Evolutionary conservation across 2,888 invertebrate genomes (phyloP).

Genomic region (Rhorus exstirpatorius): DNA sequence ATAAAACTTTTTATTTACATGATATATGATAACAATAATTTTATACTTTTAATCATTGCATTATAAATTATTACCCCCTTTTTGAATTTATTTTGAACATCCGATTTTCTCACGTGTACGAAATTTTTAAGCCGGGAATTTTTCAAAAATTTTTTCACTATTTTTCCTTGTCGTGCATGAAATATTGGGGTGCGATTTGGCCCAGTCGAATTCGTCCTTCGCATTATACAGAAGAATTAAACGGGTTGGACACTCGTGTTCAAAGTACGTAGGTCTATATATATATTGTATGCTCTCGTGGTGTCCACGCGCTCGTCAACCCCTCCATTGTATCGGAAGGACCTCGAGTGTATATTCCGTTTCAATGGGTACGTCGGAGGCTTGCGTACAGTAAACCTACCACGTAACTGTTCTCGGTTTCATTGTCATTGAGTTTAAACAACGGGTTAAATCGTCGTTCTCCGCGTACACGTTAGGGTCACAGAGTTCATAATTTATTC

Average conservation of each 20-base stretch:
- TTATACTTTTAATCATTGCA: no score
- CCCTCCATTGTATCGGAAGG: constrained; percentile 74
- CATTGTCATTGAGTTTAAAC: constrained; percentile 84
- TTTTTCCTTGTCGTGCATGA: not conserved
- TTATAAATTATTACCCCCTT: no score
- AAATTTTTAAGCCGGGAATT: no score
- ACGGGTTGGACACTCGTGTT: constrained; percentile 72
- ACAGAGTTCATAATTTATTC: constrained; percentile 64
- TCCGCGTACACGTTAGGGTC: constrained; percentile 37
- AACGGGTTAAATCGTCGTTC: constrained; percentile 73
- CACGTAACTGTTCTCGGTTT: constrained; percentile 60
- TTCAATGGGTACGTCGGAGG: constrained; percentile 77
- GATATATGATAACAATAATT: no score
- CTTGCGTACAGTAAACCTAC: constrained; percentile 68
- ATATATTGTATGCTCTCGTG: constrained; percentile 30
- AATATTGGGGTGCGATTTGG: constrained; percentile 7
- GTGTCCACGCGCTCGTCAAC: constrained; percentile 53
- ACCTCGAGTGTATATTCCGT: constrained; percentile 69
- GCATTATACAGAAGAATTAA: constrained; percentile 82
- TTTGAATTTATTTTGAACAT: no score
- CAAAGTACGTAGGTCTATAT: constrained; percentile 77
- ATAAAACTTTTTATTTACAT: no score
- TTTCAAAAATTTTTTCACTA: no score
- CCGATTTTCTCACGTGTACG: no score
- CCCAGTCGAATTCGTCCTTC: constrained; percentile 76